Base-by-base conservation (phyloP, 2,113 vertebrate genomes). In the Riparia riparia region DNA sequence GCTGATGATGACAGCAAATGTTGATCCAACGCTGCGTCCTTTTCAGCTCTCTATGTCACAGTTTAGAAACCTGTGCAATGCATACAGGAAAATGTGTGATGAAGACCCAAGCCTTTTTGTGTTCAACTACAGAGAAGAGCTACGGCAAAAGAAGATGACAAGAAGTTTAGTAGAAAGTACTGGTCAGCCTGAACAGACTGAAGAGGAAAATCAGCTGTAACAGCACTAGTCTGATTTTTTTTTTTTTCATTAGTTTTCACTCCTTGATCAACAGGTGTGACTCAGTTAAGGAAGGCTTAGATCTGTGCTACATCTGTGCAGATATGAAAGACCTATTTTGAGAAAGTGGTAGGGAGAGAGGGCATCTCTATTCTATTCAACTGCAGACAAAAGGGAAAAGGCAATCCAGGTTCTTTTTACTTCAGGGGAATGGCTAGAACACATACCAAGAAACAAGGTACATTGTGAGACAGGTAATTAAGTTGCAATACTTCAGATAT, bases 121-220 rank as follows among this genome's bases (percentile, higher is more conserved):
- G 45, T 99, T 99, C 37, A 98, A 98, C 68, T 99, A 98, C 96
- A 98, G 99, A 96, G 98, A 99, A 51, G 99, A 99, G 83, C 98
- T 99, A 68, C 96, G 39, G 88, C 94, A 97, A 73, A 98, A 96
- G 57, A 97, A 94, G 78, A 63, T 3, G 12, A 97, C 39, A 34
- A 94, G 73, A 84, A 37, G 11, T 37, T 60, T 18, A 29, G 26
- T 2, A 31, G n/a, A 7, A 34, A 69, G 37, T 68, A n/a, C n/a
- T 22, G 11, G 19, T 14, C 9, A 69, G 10, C 37, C 34, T 11
- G 11, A 86, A 72, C 6, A 78, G 21, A 74, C 17, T 45, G 76
- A 86, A 16, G 74, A 58, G 1, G 58, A 82, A 28, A 14, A n/a
- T 9, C 20, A 90, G 26, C 49, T 71, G 3, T 60, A 39, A 61